phyloP scores from a whole-genome alignment of 1,140 invertebrate genomes.

The Micrasema minimum region DNA sequence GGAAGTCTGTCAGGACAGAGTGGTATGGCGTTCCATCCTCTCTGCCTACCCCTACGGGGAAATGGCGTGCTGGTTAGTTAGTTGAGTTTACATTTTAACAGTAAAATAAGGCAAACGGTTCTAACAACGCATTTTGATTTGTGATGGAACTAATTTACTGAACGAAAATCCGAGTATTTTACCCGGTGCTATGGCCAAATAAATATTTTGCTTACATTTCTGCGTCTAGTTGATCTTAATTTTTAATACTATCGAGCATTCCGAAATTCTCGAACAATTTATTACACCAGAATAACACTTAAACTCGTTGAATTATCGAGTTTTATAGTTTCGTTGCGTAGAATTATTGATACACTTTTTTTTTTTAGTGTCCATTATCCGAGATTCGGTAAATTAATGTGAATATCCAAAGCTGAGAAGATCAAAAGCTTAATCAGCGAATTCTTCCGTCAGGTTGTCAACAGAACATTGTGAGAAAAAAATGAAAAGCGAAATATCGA shows the following conservation, averaged over 20 bases:
- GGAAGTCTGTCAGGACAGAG: no score
- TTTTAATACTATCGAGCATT: not conserved
- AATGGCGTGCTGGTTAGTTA: no score
- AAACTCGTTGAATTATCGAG: slow-evolving; percentile 12
- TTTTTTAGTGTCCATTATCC: not conserved
- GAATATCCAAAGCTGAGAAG: not conserved
- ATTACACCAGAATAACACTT: not conserved
- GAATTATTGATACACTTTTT: slow-evolving; percentile 19
- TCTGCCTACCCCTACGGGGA: no score
- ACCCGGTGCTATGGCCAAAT: not conserved
- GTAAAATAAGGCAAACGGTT: no score
- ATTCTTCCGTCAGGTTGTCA: slow-evolving; percentile 14
- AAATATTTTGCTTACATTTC: not conserved
- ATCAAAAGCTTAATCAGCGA: slow-evolving; percentile 26
- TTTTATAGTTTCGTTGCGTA: no score
- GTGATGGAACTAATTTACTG: no score
- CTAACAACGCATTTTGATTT: no score
- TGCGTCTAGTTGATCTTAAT: not conserved
- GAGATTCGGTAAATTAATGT: not conserved
- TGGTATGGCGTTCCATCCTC: no score
- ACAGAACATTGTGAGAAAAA: slow-evolving; percentile 13
- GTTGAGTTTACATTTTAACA: no score
- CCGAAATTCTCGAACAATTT: slow-evolving; percentile 8
- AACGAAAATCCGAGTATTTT: not conserved
- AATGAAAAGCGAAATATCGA: slow-evolving; percentile 5